These are phyloP conservation scores for Aegotheles bennettii DNA, from an alignment of 2,113 vertebrate genomes.

Conservation along the genomic window DNA sequence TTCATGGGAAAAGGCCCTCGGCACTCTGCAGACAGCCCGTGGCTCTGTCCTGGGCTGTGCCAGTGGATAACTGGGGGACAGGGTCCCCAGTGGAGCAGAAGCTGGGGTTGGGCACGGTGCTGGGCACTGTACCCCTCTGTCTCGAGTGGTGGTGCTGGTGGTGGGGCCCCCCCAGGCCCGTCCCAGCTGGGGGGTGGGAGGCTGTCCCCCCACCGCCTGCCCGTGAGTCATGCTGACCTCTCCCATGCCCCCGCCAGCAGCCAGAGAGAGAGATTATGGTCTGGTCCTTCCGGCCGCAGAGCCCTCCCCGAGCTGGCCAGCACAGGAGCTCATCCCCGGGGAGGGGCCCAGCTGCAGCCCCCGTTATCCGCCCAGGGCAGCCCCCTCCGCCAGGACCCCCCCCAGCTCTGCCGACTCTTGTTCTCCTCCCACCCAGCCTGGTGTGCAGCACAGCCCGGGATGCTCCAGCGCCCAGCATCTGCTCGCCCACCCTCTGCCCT, in stretches of 20 bases:
- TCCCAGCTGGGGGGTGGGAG: neutral
- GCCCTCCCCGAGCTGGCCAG: neutral
- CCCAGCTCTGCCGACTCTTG: neutral
- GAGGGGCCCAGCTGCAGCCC: conserved; percentile 25
- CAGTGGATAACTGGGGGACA: neutral
- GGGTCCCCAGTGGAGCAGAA: fast-evolving
- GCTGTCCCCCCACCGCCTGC: neutral
- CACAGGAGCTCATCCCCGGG: neutral
- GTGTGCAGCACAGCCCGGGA: fast-evolving
- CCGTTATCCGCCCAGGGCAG: neutral
- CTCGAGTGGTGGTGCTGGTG: fast-evolving
- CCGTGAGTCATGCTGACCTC: conserved; percentile 61
- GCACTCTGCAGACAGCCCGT: neutral
- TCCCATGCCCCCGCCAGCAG: conserved; percentile 60
- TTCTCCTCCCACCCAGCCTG: neutral
- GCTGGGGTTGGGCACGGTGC: fast-evolving
- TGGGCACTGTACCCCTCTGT: fast-evolving
- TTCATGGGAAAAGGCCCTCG: conserved; percentile 42
- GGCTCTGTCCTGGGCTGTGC: neutral
- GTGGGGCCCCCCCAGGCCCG: neutral
- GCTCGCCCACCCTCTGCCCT: fast-evolving
- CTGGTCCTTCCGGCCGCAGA: conserved; percentile 35
- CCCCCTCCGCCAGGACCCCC: neutral
- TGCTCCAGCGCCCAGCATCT: neutral
- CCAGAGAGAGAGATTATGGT: conserved; percentile 7